Evolutionary conservation across 2,797 vertebrate species (phyloP).

Genomic region (Clarias fuscus): DNA sequence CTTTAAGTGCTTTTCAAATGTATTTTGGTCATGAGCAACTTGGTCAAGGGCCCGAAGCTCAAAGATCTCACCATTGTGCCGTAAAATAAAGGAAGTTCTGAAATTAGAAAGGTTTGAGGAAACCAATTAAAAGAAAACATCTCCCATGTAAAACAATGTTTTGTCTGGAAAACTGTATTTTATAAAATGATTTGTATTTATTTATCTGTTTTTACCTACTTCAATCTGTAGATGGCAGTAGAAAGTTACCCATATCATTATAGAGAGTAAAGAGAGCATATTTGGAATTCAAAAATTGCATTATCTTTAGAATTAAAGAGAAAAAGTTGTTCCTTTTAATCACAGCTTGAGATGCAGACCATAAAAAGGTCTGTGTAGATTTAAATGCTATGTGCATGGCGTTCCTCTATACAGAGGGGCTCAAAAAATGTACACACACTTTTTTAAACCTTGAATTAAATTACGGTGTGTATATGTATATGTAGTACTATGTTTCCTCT

Average conservation of each 20-base stretch:
- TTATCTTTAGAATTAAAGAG: not conserved
- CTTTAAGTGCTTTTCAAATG: not conserved
- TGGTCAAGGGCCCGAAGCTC: too few relatives aligned
- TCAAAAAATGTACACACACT: too few relatives aligned
- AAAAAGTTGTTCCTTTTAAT: not conserved
- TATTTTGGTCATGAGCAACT: not conserved
- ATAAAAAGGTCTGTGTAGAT: not conserved
- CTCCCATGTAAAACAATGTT: not conserved
- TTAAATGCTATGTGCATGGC: not conserved
- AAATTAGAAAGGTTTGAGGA: not conserved
- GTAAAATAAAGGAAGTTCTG: not conserved
- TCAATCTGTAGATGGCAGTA: conserved; percentile 1
- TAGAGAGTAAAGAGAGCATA: not conserved
- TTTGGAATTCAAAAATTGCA: too few relatives aligned
- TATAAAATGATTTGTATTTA: not conserved
- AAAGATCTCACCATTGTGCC: not conserved
- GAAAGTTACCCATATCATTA: not conserved
- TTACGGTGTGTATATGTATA: too few relatives aligned
- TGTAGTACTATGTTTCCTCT: too few relatives aligned
- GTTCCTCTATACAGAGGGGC: not conserved
- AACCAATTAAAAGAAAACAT: not conserved
- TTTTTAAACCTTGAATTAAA: too few relatives aligned
- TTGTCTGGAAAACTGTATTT: not conserved
- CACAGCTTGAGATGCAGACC: not conserved
- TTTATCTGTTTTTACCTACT: not conserved